Evolutionary conservation across 2,888 invertebrate species (phyloP).

Genomic region (Seira musarum): DNA sequence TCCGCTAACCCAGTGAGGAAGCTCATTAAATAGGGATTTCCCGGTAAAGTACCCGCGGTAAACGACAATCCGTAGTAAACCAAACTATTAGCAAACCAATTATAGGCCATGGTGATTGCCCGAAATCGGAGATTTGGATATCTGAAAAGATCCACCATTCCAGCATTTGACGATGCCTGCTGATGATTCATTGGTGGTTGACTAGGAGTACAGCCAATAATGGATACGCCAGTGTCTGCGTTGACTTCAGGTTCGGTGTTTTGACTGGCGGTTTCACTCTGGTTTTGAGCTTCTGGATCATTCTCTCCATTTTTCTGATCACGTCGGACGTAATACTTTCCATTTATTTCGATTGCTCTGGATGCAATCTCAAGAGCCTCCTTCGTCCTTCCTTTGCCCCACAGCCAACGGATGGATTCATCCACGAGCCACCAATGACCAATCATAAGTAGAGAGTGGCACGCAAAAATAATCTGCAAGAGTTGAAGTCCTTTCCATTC

Average conservation of each 20-base stretch:
- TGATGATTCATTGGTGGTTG: no score
- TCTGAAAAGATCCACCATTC: slow-evolving; percentile 72
- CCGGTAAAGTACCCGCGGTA: slow-evolving; percentile 85
- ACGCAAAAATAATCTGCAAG: slow-evolving; percentile 85
- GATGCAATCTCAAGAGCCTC: slow-evolving; percentile 73
- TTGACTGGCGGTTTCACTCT: no score
- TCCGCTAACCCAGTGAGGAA: slow-evolving; percentile 87
- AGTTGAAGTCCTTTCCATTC: slow-evolving; percentile 72
- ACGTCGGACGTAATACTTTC: slow-evolving; percentile 11
- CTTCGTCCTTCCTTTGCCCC: slow-evolving; percentile 83
- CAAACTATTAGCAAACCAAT: slow-evolving; percentile 76
- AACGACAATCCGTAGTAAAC: slow-evolving; percentile 76
- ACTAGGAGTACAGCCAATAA: no score
- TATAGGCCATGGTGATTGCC: slow-evolving; percentile 85
- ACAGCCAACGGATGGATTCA: slow-evolving; percentile 90
- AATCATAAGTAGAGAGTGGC: slow-evolving; percentile 82
- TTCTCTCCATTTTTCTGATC: slow-evolving; percentile 30
- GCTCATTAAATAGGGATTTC: slow-evolving; percentile 85
- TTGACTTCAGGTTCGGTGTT: no score
- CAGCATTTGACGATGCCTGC: slow-evolving; percentile 40
- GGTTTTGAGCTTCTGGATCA: no score
- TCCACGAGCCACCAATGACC: slow-evolving; percentile 87
- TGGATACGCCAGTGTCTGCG: no score
- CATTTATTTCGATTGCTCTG: slow-evolving; percentile 69
- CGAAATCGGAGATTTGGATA: slow-evolving; percentile 77